Evolutionary conservation across 2,888 invertebrate genomes (phyloP), one percentile per base, ranked within the genome.

Genomic region (Mystacides longicornis): DNA sequence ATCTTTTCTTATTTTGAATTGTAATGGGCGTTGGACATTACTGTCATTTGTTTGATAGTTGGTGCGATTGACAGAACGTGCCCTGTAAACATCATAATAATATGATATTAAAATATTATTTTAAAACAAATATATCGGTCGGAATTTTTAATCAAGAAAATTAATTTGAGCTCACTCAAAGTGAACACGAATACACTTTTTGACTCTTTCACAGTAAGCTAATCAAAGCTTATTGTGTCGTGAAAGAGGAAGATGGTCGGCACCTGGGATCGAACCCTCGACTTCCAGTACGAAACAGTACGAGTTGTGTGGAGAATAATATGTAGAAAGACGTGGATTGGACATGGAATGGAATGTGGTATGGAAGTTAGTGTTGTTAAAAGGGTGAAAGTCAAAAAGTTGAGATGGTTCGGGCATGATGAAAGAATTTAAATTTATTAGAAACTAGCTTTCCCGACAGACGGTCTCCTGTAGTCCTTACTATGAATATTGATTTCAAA

Each of bases 171-270:
- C 16, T 37, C n/a, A n/a, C n/a, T 37, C 14, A 16, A 7, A 7
- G 16, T 37, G 16, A 37, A 37, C 37, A 14, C 37, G 16, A 37
- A 37, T 37, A 37, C 37, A 37, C 3, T 16, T 14, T 37, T 14
- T 4, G 3, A 37, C 37, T n/a, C 37, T 14, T n/a, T 37, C 7
- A 37, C 37, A 37, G 37, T 7, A 37, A 37, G 37, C 37, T 37
- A 37, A n/a, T n/a, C n/a, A 37, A 37, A 37, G 37, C 37, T 37
- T n/a, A n/a, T n/a, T 37, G 37, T 37, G 37, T 37, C 14, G 37
- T 37, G 37, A 37, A n/a, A 37, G 37, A 3, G 37, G 37, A 37
- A 14, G 14, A 7, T 3, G 37, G n/a, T n/a, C n/a, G n/a, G n/a
- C n/a, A n/a, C 14, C 37, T 7, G 37, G 37, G 37, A 37, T 37